Base-by-base conservation (phyloP, 2,888 invertebrate species). In the Polia nebulosa region DNA sequence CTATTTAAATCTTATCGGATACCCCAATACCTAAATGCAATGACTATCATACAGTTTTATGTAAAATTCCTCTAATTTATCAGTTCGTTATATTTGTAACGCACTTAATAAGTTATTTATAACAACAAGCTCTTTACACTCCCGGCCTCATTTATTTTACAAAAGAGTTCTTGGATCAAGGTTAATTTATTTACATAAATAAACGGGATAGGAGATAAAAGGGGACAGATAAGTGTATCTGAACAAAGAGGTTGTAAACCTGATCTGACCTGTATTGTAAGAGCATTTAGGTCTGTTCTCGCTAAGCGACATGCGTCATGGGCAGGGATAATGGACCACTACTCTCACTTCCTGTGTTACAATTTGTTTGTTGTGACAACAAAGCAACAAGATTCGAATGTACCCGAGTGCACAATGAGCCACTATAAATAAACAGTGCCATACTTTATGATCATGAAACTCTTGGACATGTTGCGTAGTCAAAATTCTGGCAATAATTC, bases 271-370 rank as follows among this genome's bases (percentile, higher is more conserved):
- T 78, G 52, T 72, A 47, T 62, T 78, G 25, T 53, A 9, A 57
- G 22, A 34, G 20, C 0, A 22, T 57, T 20, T 57, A 41, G 56
- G 63, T 72, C 63, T 59, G 47, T 59, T 61, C 32, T 73, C 15
- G 34, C n/a, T 25, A 11, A 63, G 36, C 20, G 57, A 78, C 11
- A 56, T 45, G 75, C 66, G 49, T 39, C 34, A 55, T 59, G 73
- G 15, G 20, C 74, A 56, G 66, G 74, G 34, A 75, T 73, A 78
- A 75, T 75, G 59, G 66, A 56, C 49, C 74, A 47, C 22, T 73
- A 47, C 75, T 79, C 79, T 75, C 47, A 78, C 75, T 78, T 78
- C 75, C 75, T 65, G 67, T 44, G 56, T 60, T 53, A 57, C 51
- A 65, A 73, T 55, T 53, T 44, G 47, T 77, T 22, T 71, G 75